phyloP scores from a whole-genome alignment of 1,140 invertebrate genomes.

The Temnothorax curvispinosus region DNA sequence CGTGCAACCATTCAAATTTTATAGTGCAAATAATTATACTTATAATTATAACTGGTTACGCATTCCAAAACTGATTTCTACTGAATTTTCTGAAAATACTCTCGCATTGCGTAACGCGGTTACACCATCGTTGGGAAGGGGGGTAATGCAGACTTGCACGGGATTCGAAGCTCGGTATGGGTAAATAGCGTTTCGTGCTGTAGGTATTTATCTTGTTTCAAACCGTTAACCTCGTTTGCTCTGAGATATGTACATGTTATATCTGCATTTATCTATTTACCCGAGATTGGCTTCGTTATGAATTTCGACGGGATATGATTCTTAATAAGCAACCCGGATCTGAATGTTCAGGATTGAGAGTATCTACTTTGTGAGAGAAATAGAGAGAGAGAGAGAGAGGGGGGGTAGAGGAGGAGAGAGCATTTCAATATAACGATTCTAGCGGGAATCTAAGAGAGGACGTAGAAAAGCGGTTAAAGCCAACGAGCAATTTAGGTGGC shows the following conservation, averaged over 20 bases:
- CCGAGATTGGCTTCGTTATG: not conserved
- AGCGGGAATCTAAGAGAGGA: not conserved
- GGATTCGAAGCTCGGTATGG: not conserved
- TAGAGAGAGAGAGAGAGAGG: not conserved
- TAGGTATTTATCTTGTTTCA: slow-evolving; percentile 48
- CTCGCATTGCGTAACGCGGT: not conserved
- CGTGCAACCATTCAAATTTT: too few relatives aligned
- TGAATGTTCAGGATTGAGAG: not conserved
- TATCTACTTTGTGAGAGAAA: not conserved
- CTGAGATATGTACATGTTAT: slow-evolving; percentile 30
- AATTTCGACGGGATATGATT: slow-evolving; percentile 15
- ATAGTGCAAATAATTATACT: too few relatives aligned
- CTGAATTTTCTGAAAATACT: not conserved
- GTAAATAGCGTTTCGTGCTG: slow-evolving; percentile 12
- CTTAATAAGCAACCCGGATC: slow-evolving; percentile 18
- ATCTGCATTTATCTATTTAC: slow-evolving; percentile 10
- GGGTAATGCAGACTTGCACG: not conserved
- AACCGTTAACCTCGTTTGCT: slow-evolving; percentile 19
- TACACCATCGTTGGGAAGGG: not conserved
- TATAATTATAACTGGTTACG: too few relatives aligned
- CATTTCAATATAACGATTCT: slow-evolving; percentile 16
- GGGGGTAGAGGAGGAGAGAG: not conserved
- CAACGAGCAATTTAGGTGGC: slow-evolving; percentile 11
- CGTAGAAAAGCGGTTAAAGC: slow-evolving; percentile 11
- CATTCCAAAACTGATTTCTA: too few relatives aligned